Evolutionary conservation across 2,113 vertebrate species (phyloP).

Genomic region (Anarhynchus alexandrinus): DNA sequence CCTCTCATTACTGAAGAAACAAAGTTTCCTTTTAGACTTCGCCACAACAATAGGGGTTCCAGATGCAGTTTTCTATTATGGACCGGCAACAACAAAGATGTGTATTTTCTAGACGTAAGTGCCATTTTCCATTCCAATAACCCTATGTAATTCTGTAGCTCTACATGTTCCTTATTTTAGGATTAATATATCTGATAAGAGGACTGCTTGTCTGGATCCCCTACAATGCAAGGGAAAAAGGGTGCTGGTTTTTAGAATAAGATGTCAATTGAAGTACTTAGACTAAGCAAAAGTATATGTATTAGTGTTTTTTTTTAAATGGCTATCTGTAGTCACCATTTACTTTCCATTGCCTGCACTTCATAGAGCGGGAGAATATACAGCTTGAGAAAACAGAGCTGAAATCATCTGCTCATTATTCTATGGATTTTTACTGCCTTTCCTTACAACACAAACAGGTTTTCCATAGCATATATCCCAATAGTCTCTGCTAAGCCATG

Average conservation of each 20-base stretch:
- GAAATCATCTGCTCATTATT: not conserved
- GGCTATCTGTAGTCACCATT: not conserved
- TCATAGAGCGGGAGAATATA: not conserved
- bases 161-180: not conserved
- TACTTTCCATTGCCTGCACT: not conserved
- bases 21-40: conserved; percentile 54
- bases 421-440: not conserved
- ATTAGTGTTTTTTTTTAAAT: not conserved
- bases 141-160: not conserved
- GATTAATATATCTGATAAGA: not conserved
- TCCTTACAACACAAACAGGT: not conserved
- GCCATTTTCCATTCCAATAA: conserved; percentile 48
- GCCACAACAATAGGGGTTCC: not conserved
- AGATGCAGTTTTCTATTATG: conserved; percentile 36
- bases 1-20: conserved; percentile 51
- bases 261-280: not conserved
- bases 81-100: conserved; percentile 17
- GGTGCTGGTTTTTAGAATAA: not conserved
- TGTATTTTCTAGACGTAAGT: not conserved
- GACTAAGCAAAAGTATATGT: not conserved
- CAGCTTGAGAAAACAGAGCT: not conserved
- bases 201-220: not conserved
- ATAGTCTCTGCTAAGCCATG: not conserved
- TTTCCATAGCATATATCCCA: not conserved
- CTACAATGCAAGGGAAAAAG: not conserved